phyloP scores from a whole-genome alignment of 2,888 invertebrate species.

The Conomelus anceps region DNA sequence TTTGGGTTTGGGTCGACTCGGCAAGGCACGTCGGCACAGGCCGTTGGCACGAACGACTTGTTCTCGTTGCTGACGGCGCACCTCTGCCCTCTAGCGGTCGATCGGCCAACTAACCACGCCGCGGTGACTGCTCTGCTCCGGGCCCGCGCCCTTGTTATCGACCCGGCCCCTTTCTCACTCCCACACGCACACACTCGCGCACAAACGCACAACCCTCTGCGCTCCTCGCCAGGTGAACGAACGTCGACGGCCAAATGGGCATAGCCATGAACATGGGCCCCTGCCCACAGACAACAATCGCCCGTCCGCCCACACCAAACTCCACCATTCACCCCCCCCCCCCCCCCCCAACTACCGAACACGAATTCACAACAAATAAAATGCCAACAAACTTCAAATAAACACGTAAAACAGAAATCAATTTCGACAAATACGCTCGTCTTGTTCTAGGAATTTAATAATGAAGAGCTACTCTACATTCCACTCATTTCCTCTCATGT shows the following conservation, averaged over 20 bases:
- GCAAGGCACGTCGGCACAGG: background rate
- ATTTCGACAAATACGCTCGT: background rate
- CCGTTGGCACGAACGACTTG: background rate
- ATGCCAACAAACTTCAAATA: background rate
- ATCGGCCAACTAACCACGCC: background rate
- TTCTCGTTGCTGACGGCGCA: background rate
- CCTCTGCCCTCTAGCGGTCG: background rate
- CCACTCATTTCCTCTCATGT: background rate
- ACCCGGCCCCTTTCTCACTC: background rate
- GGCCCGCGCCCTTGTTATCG: background rate
- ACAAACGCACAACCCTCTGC: too few species aligned
- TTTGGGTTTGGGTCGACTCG: too few species aligned
- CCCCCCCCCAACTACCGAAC: too few species aligned
- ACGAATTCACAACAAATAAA: background rate
- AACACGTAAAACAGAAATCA: background rate
- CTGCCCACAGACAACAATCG: background rate
- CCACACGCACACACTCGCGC: background rate
- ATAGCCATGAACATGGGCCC: background rate
- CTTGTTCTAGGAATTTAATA: background rate
- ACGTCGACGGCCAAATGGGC: background rate
- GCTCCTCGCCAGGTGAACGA: slow-evolving; percentile 4
- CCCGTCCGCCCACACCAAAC: background rate
- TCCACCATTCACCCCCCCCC: too few species aligned
- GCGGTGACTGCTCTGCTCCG: background rate
- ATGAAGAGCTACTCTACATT: background rate